Evolutionary conservation across 2,797 vertebrate genomes (phyloP).

Genomic region (Peromyscus aztecus): DNA sequence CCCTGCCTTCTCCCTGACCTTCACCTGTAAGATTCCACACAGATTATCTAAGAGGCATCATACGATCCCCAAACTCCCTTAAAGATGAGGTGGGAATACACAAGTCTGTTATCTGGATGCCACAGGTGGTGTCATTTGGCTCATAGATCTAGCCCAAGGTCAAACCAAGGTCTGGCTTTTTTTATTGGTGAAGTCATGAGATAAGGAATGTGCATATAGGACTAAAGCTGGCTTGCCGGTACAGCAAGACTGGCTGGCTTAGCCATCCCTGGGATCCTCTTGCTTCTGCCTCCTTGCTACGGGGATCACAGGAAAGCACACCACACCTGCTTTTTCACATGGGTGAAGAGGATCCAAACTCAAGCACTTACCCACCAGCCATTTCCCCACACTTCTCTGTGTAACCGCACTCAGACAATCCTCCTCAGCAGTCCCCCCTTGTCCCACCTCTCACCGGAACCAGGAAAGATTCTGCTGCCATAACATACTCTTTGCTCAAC

Average conservation of each 20-base stretch:
- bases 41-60: neutral
- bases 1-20: neutral
- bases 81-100: too few species aligned
- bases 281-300: neutral
- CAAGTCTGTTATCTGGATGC: neutral
- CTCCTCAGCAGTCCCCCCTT: neutral
- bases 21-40: neutral
- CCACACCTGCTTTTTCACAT: neutral
- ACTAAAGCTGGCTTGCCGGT: too few species aligned
- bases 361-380: neutral
- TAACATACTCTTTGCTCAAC: neutral
- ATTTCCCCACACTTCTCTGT: fast-evolving
- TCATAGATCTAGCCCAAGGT: neutral
- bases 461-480: neutral
- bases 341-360: neutral
- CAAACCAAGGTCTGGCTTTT: neutral
- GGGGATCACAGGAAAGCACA: neutral
- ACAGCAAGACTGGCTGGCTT: neutral
- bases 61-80: neutral
- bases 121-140: neutral
- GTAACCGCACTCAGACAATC: fast-evolving
- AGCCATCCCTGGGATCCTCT: neutral
- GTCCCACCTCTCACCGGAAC: neutral
- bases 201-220: neutral
- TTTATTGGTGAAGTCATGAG: neutral